Evolutionary conservation across 1,140 invertebrate genomes (phyloP).

Genomic region (Zophobas atratus): DNA sequence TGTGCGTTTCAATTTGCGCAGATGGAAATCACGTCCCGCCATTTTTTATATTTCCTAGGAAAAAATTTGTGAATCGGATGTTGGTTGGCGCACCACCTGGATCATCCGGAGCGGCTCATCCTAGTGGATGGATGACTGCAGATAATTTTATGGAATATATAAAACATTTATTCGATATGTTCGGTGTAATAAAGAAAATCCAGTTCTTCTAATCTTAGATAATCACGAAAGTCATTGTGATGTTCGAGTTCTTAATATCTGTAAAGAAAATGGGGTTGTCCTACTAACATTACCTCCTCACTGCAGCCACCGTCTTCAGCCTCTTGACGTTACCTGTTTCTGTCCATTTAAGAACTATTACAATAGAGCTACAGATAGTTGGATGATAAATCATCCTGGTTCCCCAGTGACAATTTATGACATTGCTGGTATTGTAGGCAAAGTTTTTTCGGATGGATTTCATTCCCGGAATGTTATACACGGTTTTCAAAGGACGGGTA

Average conservation of each 20-base stretch:
- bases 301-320: slow-evolving; percentile 64
- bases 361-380: slow-evolving; percentile 61
- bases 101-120: slow-evolving; percentile 23
- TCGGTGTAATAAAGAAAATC: slow-evolving; percentile 45
- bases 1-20: slow-evolving; percentile 29
- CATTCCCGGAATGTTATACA: slow-evolving; percentile 51
- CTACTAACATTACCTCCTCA: slow-evolving; percentile 70
- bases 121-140: slow-evolving; percentile 48
- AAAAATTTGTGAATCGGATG: slow-evolving; percentile 16
- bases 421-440: background rate
- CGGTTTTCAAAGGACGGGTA: slow-evolving; percentile 48
- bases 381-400: slow-evolving; percentile 59
- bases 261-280: slow-evolving; percentile 62
- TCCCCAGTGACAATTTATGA: background rate
- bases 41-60: slow-evolving; percentile 56
- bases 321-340: slow-evolving; percentile 69
- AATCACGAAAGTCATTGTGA: slow-evolving; percentile 18
- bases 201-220: slow-evolving; percentile 46
- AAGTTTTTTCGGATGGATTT: background rate
- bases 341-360: slow-evolving; percentile 67
- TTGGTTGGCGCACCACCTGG: slow-evolving; percentile 27
- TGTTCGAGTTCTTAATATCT: slow-evolving; percentile 23
- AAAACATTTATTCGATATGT: slow-evolving; percentile 54
- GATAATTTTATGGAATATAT: slow-evolving; percentile 40
- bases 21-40: slow-evolving; percentile 62